Evolutionary conservation across 2,888 invertebrate species (phyloP), one percentile per base, ranked within the genome.

Genomic region (Didymodactylos carnosus): DNA sequence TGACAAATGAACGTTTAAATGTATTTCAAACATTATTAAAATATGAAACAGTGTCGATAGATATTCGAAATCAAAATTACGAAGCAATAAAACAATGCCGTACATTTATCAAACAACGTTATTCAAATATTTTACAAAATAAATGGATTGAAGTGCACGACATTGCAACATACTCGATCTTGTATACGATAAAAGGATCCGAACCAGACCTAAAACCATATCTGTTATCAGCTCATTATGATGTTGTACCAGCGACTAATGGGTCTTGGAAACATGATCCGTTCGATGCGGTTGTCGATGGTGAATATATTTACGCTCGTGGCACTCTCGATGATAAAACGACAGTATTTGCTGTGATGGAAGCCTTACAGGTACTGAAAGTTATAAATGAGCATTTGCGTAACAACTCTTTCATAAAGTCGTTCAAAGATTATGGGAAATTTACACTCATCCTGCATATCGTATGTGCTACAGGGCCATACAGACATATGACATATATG

Each of bases 261-360:
- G 78, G 77, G 13, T 76, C 77, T 14, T 81, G 82, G 81, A 79
- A 79, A 73, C 79, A 80, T 35, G 81, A 81, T 23, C 86, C 86
- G 14, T 86, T 86, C 77, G 79, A 78, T 70, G 86, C 84, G 7
- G 78, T 80, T n/a, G 80, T 85, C 39, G 78, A 79, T n/a, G 81
- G 83, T 77, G 82, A 80, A n/a, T 83, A 80, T 76, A 82, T 86
- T 46, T 86, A 84, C 79, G 86, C 84, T 16, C 79, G 86, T 75
- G 86, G 86, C 51, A 81, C 86, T 19, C 81, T 86, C 72, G 86
- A 86, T 79, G 83, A 82, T 76, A 86, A 86, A 19, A 35, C 62
- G 53, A 69, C 19, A 27, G 0, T 43, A 16, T 39, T 72, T 72
- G 43, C 69, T 25, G 53, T 41, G 72, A 19, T 51, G 19, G 23